phyloP scores from a whole-genome alignment of 2,888 invertebrate genomes.

The Pachymerium ferrugineum region DNA sequence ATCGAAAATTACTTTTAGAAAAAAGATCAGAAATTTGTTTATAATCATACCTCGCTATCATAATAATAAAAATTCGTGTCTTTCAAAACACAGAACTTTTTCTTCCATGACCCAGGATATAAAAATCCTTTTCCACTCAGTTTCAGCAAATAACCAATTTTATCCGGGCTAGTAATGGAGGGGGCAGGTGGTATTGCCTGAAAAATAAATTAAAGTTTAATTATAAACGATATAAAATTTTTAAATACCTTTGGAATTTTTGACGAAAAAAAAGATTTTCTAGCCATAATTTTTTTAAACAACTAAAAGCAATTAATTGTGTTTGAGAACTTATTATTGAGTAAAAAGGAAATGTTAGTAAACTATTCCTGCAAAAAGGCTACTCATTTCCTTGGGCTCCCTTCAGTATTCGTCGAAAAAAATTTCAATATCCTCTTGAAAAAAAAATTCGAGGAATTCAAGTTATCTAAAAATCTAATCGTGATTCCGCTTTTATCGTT shows the following conservation, averaged over 20 bases:
- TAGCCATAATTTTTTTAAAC: background rate
- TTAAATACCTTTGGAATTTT: background rate
- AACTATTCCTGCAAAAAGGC: background rate
- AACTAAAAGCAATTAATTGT: background rate
- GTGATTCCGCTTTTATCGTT: background rate
- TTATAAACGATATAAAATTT: background rate
- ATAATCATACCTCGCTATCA: background rate
- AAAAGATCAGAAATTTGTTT: background rate
- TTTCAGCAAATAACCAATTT: constrained; percentile 25
- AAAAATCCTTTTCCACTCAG: constrained; percentile 29
- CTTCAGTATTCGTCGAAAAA: background rate
- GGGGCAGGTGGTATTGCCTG: constrained; percentile 23
- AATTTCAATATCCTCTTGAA: background rate
- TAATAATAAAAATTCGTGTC: constrained; percentile 26
- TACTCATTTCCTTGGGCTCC: background rate
- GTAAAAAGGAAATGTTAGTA: background rate
- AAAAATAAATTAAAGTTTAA: background rate
- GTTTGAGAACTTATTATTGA: background rate
- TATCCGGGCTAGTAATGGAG: background rate
- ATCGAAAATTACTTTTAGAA: too few relatives aligned
- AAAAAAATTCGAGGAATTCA: background rate
- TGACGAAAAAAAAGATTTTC: background rate
- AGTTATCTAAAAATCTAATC: background rate
- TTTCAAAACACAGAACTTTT: constrained; percentile 12
- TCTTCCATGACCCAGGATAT: constrained; percentile 28